Evolutionary conservation across 2,888 invertebrate species (phyloP).

Genomic region (Parascotia fuliginaria): DNA sequence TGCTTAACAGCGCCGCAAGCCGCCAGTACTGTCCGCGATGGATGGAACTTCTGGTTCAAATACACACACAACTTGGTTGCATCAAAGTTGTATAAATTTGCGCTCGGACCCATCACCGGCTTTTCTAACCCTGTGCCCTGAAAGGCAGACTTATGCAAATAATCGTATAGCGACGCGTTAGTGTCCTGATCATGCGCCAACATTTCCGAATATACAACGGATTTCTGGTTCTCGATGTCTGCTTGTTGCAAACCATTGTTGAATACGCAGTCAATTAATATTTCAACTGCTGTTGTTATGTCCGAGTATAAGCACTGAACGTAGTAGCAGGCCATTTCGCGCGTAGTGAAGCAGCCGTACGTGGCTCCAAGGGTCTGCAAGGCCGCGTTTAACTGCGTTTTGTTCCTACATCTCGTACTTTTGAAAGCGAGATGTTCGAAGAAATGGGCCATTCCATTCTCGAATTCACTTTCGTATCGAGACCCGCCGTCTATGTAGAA

Average conservation of each 20-base stretch:
- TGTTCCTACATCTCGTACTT: slow-evolving; percentile 91
- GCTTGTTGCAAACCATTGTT: slow-evolving; percentile 86
- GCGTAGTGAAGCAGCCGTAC: slow-evolving; percentile 97
- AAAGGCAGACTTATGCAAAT: slow-evolving; percentile 74
- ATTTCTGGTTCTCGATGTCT: slow-evolving; percentile 68
- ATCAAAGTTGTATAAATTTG: slow-evolving; percentile 87
- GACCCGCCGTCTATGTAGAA: slow-evolving; percentile 69
- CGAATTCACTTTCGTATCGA: slow-evolving; percentile 59
- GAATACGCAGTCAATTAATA: slow-evolving; percentile 96
- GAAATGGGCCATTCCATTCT: slow-evolving; percentile 73
- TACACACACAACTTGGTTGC: slow-evolving; percentile 90
- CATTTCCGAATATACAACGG: slow-evolving; percentile 66
- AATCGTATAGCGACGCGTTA: slow-evolving; percentile 64
- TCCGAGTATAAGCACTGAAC: slow-evolving; percentile 96
- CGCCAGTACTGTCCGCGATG: slow-evolving; percentile 95
- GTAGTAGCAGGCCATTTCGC: slow-evolving; percentile 98
- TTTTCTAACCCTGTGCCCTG: slow-evolving; percentile 74
- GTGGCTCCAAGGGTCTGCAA: slow-evolving; percentile 98
- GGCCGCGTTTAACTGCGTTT: slow-evolving; percentile 94
- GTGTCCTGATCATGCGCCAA: slow-evolving; percentile 60
- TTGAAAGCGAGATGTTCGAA: slow-evolving; percentile 75
- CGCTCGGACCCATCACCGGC: slow-evolving; percentile 87
- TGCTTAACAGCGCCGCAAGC: slow-evolving; percentile 97
- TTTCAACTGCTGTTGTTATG: slow-evolving; percentile 94
- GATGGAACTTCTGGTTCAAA: slow-evolving; percentile 93